phyloP scores from a whole-genome alignment of 2,797 vertebrate genomes.

The Hoplostethus mediterraneus region DNA sequence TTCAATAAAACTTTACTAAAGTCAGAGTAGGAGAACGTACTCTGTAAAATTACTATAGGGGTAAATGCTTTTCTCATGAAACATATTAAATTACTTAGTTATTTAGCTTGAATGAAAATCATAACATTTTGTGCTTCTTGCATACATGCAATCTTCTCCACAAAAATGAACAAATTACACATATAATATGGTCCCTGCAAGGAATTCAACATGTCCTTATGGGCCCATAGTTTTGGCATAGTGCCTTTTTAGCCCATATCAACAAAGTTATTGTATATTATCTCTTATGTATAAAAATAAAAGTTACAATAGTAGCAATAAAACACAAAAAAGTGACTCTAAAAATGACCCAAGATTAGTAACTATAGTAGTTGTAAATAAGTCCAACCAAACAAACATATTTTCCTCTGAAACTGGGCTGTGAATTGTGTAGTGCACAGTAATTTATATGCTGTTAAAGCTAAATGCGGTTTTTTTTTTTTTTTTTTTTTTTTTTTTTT shows the following conservation, averaged over 20 bases:
- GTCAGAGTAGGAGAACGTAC: too few relatives aligned
- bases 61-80: not conserved
- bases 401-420: not conserved
- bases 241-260: not conserved
- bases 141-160: not conserved
- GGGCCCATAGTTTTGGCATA: not conserved
- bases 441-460: not conserved
- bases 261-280: not conserved
- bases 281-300: not conserved
- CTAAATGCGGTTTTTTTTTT: too few relatives aligned
- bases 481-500: too few relatives aligned
- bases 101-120: not conserved
- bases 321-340: too few relatives aligned
- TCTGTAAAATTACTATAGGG: too few relatives aligned
- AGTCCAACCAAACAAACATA: too few relatives aligned
- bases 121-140: not conserved
- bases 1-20: not conserved
- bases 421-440: not conserved
- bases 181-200: not conserved
- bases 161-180: not conserved
- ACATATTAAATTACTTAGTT: not conserved
- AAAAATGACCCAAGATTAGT: too few relatives aligned
- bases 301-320: not conserved
- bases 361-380: too few relatives aligned
- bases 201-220: not conserved